These are phyloP conservation scores for Sciurus niger DNA, from an alignment of 2,113 vertebrate species.

Conservation along the genomic window DNA sequence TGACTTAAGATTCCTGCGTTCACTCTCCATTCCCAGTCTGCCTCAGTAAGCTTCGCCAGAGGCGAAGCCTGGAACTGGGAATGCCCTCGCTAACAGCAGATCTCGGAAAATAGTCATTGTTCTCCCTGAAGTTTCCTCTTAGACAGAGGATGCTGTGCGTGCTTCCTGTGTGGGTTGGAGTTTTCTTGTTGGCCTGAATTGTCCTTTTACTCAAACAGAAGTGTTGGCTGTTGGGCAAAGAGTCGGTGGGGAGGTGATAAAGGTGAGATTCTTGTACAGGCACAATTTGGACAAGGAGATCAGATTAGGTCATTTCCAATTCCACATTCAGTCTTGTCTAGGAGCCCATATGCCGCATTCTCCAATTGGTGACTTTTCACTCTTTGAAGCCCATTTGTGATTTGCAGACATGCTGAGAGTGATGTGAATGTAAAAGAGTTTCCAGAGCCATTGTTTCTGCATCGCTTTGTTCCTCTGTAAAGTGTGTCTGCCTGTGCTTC, in stretches of 20 bases:
- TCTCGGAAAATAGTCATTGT: not conserved
- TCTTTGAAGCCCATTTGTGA: not conserved
- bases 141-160: not conserved
- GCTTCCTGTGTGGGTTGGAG: not conserved
- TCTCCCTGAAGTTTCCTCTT: not conserved
- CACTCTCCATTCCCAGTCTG: not conserved
- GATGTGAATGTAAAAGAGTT: conserved; percentile 29
- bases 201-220: not conserved
- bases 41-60: not conserved
- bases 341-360: not conserved
- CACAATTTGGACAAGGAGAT: not conserved
- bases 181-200: not conserved
- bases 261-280: not conserved
- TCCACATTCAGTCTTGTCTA: not conserved
- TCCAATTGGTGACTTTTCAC: not conserved
- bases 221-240: not conserved
- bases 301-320: not conserved
- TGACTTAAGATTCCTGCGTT: not conserved
- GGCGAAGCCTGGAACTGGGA: not conserved
- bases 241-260: not conserved
- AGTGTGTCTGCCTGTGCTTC: not conserved
- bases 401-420: not conserved
- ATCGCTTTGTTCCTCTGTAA: not conserved
- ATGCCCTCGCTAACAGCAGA: not conserved
- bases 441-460: not conserved